Evolutionary conservation across 2,888 invertebrate genomes (phyloP).

Genomic region (Noctua janthina): DNA sequence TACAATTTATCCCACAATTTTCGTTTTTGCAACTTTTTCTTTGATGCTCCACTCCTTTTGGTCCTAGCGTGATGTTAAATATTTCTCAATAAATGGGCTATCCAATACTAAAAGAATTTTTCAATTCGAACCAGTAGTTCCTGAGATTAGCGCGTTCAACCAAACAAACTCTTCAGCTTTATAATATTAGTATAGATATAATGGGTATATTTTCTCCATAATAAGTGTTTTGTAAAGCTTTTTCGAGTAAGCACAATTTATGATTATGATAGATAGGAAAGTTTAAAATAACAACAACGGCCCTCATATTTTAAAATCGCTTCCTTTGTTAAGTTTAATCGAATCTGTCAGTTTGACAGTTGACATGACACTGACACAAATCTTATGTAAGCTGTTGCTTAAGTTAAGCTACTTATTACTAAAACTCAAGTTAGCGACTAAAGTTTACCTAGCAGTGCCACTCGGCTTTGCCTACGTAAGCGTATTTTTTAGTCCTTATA

Average conservation of each 20-base stretch:
- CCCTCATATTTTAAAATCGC: slow-evolving; percentile 1
- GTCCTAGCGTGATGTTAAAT: too few species aligned
- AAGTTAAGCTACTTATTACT: not conserved
- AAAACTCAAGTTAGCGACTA: not conserved
- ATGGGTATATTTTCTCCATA: not conserved
- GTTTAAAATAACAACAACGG: slow-evolving; percentile 1
- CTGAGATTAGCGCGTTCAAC: too few species aligned
- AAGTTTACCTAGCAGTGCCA: not conserved
- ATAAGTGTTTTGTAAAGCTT: not conserved
- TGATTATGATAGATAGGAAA: slow-evolving; percentile 14
- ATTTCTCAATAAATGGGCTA: too few species aligned
- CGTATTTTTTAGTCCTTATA: not conserved
- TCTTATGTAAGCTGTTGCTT: slow-evolving; percentile 28
- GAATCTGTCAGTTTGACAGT: slow-evolving; percentile 49
- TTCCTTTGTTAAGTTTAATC: slow-evolving; percentile 45
- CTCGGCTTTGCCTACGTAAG: not conserved
- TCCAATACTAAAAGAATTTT: too few species aligned
- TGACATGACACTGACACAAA: slow-evolving; percentile 47
- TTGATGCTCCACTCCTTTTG: too few species aligned
- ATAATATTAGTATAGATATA: too few species aligned
- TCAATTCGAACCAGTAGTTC: too few species aligned
- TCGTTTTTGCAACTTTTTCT: too few species aligned
- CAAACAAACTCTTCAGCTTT: too few species aligned
- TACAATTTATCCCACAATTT: too few species aligned
- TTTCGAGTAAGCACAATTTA: not conserved